These are phyloP conservation scores for Orchesella flavescens DNA, from an alignment of 2,888 invertebrate genomes.

Conservation along the genomic window DNA sequence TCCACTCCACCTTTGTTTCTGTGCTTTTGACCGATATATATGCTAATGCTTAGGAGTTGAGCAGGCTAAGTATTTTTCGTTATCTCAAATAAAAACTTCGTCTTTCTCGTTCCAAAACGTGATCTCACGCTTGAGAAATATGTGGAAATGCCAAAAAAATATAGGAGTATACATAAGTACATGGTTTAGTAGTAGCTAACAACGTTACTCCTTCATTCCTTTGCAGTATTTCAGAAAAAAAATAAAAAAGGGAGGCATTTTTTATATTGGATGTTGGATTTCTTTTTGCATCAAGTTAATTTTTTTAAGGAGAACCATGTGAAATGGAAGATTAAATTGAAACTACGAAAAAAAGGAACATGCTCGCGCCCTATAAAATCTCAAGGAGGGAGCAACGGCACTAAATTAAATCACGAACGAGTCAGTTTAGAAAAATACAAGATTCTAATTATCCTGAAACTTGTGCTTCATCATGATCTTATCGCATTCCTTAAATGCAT, in stretches of 20 bases:
- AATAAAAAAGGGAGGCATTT: too few species aligned
- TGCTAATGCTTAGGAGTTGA: neutral
- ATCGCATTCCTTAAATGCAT: neutral
- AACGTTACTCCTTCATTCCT: neutral
- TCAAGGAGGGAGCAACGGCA: constrained; percentile 28
- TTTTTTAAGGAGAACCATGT: too few species aligned
- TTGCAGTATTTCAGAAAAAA: too few species aligned
- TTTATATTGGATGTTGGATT: too few species aligned
- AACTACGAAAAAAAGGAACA: neutral
- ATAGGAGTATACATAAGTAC: neutral
- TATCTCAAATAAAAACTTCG: neutral
- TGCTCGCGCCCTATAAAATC: neutral
- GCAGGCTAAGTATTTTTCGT: neutral
- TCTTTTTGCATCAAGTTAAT: too few species aligned
- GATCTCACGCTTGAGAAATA: constrained; percentile 12
- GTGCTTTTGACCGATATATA: too few species aligned
- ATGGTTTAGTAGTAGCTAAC: neutral
- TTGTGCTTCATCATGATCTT: neutral
- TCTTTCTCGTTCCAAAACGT: constrained; percentile 1
- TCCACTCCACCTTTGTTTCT: too few species aligned
- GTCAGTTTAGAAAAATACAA: neutral
- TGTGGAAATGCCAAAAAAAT: neutral
- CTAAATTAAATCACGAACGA: constrained; percentile 29
- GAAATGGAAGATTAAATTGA: constrained; percentile 11
- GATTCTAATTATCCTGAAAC: neutral